phyloP scores from a whole-genome alignment of 2,113 vertebrate genomes.

The Odocoileus virginianus region DNA sequence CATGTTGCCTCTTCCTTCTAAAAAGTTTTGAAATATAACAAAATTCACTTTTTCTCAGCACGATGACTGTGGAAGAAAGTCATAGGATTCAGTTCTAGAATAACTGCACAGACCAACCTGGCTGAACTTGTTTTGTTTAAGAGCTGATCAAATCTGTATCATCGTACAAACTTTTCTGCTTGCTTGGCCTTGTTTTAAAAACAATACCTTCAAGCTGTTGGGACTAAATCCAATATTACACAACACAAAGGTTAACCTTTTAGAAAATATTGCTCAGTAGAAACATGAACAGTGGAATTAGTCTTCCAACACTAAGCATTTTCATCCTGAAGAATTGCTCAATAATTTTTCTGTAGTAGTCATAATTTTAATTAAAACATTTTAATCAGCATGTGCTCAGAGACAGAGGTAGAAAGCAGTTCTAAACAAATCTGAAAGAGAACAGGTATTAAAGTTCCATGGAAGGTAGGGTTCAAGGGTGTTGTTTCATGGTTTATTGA shows the following conservation, averaged over 20 bases:
- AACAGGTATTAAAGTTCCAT: not conserved
- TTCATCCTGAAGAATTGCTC: conserved; percentile 80
- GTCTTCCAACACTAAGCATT: conserved; percentile 72
- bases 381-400: conserved; percentile 67
- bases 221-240: conserved; percentile 77
- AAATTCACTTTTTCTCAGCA: conserved; percentile 52
- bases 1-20: conserved; percentile 44
- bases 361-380: conserved; percentile 81
- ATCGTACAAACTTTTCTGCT: conserved; percentile 79
- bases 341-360: conserved; percentile 71
- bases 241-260: conserved; percentile 70
- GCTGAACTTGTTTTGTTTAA: conserved; percentile 80
- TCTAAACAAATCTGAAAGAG: conserved; percentile 18
- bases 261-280: conserved; percentile 75
- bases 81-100: conserved; percentile 57
- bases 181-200: conserved; percentile 83
- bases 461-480: not conserved
- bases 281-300: conserved; percentile 78
- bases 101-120: conserved; percentile 68
- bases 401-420: not conserved
- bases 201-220: conserved; percentile 80
- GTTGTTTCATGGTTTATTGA: not conserved
- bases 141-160: conserved; percentile 79
- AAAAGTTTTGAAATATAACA: conserved; percentile 45
- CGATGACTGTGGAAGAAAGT: conserved; percentile 62